phyloP scores from a whole-genome alignment of 2,888 invertebrate species.

The Cyclophora punctaria region DNA sequence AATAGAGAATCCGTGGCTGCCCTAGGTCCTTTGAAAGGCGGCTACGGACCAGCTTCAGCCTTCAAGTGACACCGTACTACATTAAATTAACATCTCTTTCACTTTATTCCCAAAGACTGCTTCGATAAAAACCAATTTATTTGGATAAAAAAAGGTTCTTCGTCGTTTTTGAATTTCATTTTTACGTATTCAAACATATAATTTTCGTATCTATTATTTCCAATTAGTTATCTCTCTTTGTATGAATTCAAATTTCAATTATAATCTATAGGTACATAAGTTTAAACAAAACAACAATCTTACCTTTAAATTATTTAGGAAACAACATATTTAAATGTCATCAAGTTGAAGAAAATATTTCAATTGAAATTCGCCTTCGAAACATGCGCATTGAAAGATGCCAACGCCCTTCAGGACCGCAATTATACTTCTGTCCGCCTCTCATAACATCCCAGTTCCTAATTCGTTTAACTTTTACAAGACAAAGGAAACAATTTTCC shows the following conservation, averaged over 20 bases:
- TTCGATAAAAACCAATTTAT: slow-evolving; percentile 51
- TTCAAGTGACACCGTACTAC: slow-evolving; percentile 63
- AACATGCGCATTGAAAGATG: not conserved
- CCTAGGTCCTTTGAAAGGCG: slow-evolving; percentile 66
- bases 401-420: not conserved
- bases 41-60: slow-evolving; percentile 53
- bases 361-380: too few species aligned
- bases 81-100: slow-evolving; percentile 71
- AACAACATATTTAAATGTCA: too few species aligned
- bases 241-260: too few species aligned
- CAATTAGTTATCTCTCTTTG: too few species aligned
- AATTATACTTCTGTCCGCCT: slow-evolving; percentile 1
- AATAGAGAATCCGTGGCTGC: slow-evolving; percentile 71
- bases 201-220: too few species aligned
- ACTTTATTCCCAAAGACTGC: slow-evolving; percentile 62
- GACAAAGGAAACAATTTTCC: slow-evolving; percentile 14
- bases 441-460: slow-evolving; percentile 8
- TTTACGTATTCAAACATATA: too few species aligned
- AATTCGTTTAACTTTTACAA: slow-evolving; percentile 10
- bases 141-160: slow-evolving; percentile 30
- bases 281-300: too few species aligned
- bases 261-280: too few species aligned
- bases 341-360: too few species aligned
- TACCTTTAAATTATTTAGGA: too few species aligned
- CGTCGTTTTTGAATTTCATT: too few species aligned